Percentiles rank a stretch among this genome's conserved stretches.
Conservation (phyloP, 1,140 invertebrate genomes). For the Sinella curviseta region DNA sequence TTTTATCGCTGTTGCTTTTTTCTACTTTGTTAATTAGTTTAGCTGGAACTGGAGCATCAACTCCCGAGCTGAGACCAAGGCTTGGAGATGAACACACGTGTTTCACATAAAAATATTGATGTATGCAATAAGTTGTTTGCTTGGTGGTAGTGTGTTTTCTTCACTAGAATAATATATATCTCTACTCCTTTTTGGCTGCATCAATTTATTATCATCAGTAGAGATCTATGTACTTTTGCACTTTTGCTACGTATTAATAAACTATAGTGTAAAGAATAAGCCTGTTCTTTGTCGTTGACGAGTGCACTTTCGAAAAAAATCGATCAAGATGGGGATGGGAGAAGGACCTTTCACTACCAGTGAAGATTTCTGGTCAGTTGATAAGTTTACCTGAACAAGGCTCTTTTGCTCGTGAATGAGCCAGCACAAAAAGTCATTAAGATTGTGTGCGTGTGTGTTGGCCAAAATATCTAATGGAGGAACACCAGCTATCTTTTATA, state of each 20-base stretch:
- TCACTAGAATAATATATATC: background rate
- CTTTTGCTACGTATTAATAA: no score
- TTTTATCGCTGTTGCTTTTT: no score
- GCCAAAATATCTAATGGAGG: no score
- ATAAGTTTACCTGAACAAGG: background rate
- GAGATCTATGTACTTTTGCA: no score
- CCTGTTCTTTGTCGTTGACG: no score
- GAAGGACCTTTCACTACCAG: conserved; percentile 15
- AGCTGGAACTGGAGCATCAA: background rate
- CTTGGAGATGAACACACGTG: no score
- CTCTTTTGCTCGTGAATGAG: background rate
- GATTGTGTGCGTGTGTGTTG: no score
- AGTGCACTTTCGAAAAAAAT: background rate
- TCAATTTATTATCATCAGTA: no score
- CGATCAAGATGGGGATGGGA: conserved; percentile 8
- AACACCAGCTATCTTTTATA: no score
- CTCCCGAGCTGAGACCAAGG: background rate
- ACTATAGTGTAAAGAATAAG: no score
- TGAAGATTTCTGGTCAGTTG: conserved; percentile 18
- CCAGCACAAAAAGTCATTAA: background rate
- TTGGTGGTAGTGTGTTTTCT: background rate
- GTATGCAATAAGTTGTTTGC: no score
- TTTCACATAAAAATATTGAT: no score
- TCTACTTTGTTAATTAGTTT: background rate
- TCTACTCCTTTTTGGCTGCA: background rate